Evolutionary conservation across 1,140 invertebrate genomes (phyloP), one percentile per base, ranked within the genome.

Genomic region (Agrypnia vestita): DNA sequence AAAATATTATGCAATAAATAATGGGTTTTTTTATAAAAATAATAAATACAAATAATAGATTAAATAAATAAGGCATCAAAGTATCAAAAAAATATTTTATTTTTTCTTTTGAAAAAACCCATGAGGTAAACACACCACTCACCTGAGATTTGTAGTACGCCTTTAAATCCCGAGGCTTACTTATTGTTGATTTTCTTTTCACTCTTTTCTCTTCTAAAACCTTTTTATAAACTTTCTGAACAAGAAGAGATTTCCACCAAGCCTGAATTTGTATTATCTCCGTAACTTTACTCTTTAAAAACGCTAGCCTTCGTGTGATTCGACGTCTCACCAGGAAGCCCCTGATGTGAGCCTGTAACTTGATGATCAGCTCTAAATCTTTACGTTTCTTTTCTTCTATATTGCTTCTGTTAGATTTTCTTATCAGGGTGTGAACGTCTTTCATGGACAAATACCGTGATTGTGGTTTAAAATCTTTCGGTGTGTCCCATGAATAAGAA

Each of bases 191-290:
- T 82, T 85, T 86, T n/a, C 85, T 85, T 80, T 88, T 85, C 75
- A 86, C 86, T 12, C 85, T 49, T 81, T 71, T 87, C 89, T 84
- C 87, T 86, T 82, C 88, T 86, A 62, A 90, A 84, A 91, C 83
- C 17, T 86, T 88, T 3, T 84, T 81, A 85, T 91, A 93, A 80
- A 87, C 86, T 81, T 86, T 90, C 79, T 89, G 88, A 69, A 91
- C 89, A 43, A 89, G 67, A 9, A 90, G 82, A 55, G 88, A 87
- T 79, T 92, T 90, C 93, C 93, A 95, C 91, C 92, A 94, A 0
- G 92, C 87, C 90, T 95, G 91, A 84, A 95, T 94, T 80, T 86
- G 89, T 3, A 93, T 84, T 46, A 94, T 88, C 84, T 90, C 88
- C 12, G 88, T 83, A 25, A 89, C 83, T 84, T 93, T 92, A 44